Base-by-base conservation (phyloP, 2,888 invertebrate genomes). In the Drosophila algonquin region DNA sequence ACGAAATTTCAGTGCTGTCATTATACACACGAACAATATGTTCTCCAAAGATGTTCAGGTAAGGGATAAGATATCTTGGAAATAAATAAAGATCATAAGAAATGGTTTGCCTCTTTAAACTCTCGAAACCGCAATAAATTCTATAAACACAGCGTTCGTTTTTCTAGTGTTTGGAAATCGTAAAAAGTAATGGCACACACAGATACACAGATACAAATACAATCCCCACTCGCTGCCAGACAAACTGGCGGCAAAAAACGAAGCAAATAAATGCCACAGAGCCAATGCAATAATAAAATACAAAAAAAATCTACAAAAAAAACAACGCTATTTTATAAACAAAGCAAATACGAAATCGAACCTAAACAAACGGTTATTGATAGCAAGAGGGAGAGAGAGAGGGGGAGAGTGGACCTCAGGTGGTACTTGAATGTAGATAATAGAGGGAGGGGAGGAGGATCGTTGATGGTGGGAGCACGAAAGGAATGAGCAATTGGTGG, bases 31-130 rank as follows among this genome's bases (percentile, higher is more conserved):
- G 63, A 96, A 96, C 92, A 97, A 97, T 91, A 94, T 95, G 92
- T 95, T 95, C 91, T 94, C 94, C 73, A 96, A 95, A 91, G 96
- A 96, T 87, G 95, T 96, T 18, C 95, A 95, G 94, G 95, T 95
- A n/a, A 44, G 18, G 5, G 14, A 27, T n/a, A 18, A 18, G 18
- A 18, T 18, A n/a, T 5, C 27, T 32, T 2, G 7, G 30, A 12
- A 16, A 6, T 8, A 16, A 56, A 45, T 16, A 16, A 16, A 14
- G 21, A 18, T 1, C 2, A 3, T 7, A 32, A 3, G 14, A 52
- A 18, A 8, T 9, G 8, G n/a, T 16, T 45, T 44, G 14, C 24
- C 21, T 24, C 7, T 58, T 57, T 53, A 52, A 18, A 21, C 9
- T 8, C 16, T 12, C 46, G 46, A 51, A n/a, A 30, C 50, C 50